Base-by-base conservation (phyloP, 1,140 invertebrate species). In the Drosophila melanogaster region DNA sequence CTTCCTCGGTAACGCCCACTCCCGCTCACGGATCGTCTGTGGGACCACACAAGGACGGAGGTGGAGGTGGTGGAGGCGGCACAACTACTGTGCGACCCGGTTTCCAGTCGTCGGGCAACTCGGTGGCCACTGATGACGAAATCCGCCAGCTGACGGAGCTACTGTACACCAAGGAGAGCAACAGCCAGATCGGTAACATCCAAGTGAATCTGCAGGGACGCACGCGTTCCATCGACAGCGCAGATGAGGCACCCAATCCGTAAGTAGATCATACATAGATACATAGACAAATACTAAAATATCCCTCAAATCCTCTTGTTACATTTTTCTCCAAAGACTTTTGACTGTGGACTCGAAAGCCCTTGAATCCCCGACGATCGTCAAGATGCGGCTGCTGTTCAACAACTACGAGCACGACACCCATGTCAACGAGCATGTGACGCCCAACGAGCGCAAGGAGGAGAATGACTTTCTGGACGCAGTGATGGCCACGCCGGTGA, bases 341-440 rank as follows among this genome's bases (percentile, higher is more conserved):
- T 59, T 92, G 0, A 61, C 37, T 3, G 79, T 92, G n/a, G 72
- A 86, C 33, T 7, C 77, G 4, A 87, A 87, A 41, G 91, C 77
- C 2, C 54, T 89, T 26, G 81, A 92, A 10, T 40, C 94, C 22
- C 92, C 94, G 5, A 96, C 96, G 4, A 94, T 96, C 40, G 93
- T 94, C 77, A 95, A 94, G 77, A 93, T 97, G 67, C 81, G 94
- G 12, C 90, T 93, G 1, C 93, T 97, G 30, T 95, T 95, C 78
- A 95, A 97, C 80, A 97, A 97, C 87, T 97, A 97, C 81, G 94
- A 96, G 81, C 92, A 95, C 58, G 95, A 96, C 77, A 95, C 95
- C 0, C 93, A 94, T 24, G 93, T 94, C n/a, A 95, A 95, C 81
- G 97, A 98, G 92, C 93, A 96, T 65, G 95, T 97, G 5, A 97